Evolutionary conservation across 1,140 invertebrate species (phyloP).

Genomic region (Neocloeon triangulifer): DNA sequence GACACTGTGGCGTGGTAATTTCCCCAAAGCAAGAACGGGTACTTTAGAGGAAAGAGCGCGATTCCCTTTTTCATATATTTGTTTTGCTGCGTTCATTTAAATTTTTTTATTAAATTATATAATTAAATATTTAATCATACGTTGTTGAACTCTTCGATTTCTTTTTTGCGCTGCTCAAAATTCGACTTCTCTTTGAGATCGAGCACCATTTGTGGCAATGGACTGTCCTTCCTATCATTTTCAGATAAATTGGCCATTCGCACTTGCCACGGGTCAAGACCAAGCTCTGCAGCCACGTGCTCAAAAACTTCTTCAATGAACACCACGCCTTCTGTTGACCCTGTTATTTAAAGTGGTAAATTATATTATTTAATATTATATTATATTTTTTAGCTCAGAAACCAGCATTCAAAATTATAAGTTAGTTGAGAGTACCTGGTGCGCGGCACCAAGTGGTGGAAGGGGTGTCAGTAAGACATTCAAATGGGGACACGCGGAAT

Average conservation of each 20-base stretch:
- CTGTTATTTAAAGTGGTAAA: too few relatives aligned
- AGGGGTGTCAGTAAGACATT: constrained; percentile 33
- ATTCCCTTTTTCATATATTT: constrained; percentile 57
- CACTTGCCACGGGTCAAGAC: constrained; percentile 42
- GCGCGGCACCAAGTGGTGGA: constrained; percentile 32
- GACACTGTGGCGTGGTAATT: constrained; percentile 39
- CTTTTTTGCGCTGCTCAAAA: constrained; percentile 27
- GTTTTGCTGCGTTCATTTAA: constrained; percentile 31
- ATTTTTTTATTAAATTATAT: too few relatives aligned
- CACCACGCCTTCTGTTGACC: constrained; percentile 33
- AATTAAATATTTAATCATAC: too few relatives aligned
- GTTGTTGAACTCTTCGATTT: constrained; percentile 35
- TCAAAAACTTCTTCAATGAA: constrained; percentile 62
- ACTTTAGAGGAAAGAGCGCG: constrained; percentile 39
- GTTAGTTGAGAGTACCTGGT: too few relatives aligned
- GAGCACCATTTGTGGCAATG: constrained; percentile 22
- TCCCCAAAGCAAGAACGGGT: constrained; percentile 28
- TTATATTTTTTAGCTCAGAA: too few relatives aligned
- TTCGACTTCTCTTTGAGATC: constrained; percentile 30
- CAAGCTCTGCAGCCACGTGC: constrained; percentile 40
- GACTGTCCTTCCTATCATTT: constrained; percentile 15
- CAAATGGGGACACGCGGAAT: too few relatives aligned
- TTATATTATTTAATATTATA: too few relatives aligned
- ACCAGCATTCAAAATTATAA: too few relatives aligned
- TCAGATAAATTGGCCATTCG: constrained; percentile 31